Evolutionary conservation across 35 echinoderm and acorn worm species (phyloP), one percentile per base, ranked within the genome.

Genomic region (Stichopus chloronotus): DNA sequence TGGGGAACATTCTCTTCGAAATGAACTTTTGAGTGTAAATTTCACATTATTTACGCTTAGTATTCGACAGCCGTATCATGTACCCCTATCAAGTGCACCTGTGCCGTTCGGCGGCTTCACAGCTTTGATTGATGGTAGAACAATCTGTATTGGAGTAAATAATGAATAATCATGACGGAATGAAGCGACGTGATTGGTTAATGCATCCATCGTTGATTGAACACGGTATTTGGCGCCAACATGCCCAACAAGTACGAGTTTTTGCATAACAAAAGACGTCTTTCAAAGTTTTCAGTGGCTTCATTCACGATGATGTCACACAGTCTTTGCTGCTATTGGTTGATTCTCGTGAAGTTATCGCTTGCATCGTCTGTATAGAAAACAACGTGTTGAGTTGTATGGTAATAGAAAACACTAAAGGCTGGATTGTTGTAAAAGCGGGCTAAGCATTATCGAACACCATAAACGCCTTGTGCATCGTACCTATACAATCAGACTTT

Each of bases 381-480:
- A 61, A 54, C 59, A 57, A 53, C 61, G 24, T 71, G 87, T 89
- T 71, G 20, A 89, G 87, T n/a, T 89, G 8, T 89, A 89, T n/a
- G 21, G 30, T 52, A 71, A 88, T 89, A 89, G 59, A 52, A 89
- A 54, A 89, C 59, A 89, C 87, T 89, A 89, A 63, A 89, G 87
- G 60, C n/a, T 71, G 87, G 65, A 89, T 89, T 89, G 87, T 89
- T 89, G 87, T 89, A 89, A 89, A 89, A 72, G 87, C 59, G 60
- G 59, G 21, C 87, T 89, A 72, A 89, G 61, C 61, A 89, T 89
- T 30, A 89, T 89, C 87, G 87, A 89, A 89, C 87, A 71, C 87
- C 87, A 89, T 89, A 89, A 89, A 89, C 87, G 87, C 87, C 87
- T 89, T 89, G 87, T 89, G 87, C 87, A 65, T 89, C 87, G 87